Conservation (phyloP, 1,140 invertebrate species). For the Diorhabda carinulata region DNA sequence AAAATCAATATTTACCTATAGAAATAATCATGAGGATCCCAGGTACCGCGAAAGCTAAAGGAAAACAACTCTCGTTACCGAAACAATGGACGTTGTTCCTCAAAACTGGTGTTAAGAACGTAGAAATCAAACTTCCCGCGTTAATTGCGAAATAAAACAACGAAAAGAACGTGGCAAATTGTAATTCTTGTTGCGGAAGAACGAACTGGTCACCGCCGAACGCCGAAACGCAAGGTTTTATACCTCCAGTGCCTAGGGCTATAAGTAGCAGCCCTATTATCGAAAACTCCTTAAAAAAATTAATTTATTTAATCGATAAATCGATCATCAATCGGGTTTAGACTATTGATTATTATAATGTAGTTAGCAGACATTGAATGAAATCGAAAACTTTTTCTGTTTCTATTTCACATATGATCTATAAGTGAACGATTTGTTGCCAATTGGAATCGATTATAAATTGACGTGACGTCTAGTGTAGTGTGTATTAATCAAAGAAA, state of each 20-base stretch:
- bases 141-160: slow-evolving; percentile 94
- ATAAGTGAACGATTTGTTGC: too few species aligned
- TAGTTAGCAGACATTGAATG: too few species aligned
- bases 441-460: too few species aligned
- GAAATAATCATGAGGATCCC: slow-evolving; percentile 80
- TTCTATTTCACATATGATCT: too few species aligned
- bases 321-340: too few species aligned
- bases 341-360: too few species aligned
- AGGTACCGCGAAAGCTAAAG: slow-evolving; percentile 88
- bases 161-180: slow-evolving; percentile 84
- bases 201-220: slow-evolving; percentile 97
- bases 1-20: slow-evolving; percentile 56
- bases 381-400: too few species aligned
- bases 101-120: slow-evolving; percentile 83
- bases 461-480: too few species aligned
- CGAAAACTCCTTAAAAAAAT: slow-evolving; percentile 54
- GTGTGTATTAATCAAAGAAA: too few species aligned
- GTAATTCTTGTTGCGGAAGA: slow-evolving; percentile 69
- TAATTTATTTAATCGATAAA: too few species aligned
- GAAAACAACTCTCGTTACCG: slow-evolving; percentile 76
- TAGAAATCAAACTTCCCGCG: slow-evolving; percentile 85
- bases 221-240: slow-evolving; percentile 95
- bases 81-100: slow-evolving; percentile 80
- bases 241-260: slow-evolving; percentile 89
- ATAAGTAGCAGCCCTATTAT: slow-evolving; percentile 79